Base-by-base conservation (phyloP, 2,888 invertebrate genomes). In the Ceratothoa steindachneri region DNA sequence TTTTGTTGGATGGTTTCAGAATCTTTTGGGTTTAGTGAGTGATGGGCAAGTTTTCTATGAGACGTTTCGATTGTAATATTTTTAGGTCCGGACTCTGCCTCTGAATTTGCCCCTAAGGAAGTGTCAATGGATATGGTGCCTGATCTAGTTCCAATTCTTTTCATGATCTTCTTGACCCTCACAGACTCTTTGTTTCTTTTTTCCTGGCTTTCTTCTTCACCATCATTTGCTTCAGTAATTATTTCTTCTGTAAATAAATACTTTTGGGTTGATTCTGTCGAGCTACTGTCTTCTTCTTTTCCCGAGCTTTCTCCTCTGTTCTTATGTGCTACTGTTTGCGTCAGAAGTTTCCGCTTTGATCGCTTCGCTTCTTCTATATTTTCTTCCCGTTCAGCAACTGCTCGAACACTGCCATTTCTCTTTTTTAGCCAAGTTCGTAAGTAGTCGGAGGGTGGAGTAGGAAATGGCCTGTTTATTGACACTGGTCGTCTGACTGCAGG, bases 401-500 rank as follows among this genome's bases (percentile, higher is more conserved):
- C n/a, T 12, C 22, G 24, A 1, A 24, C 12, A 22, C 22, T 15
- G n/a, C 27, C 27, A 3, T 24, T 60, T 60, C 60, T 60, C 3
- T 3, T 60, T 24, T 60, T 60, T 24, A 24, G 19, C 60, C 60
- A 60, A 12, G 60, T 12, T 24, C 60, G 12, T 7, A 60, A 60
- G 27, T 60, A 60, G 60, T n/a, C 60, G 12, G 60, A n/a, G 12
- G 60, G 60, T 12, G 60, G 60, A 60, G 60, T 60, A 9, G 41
- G 41, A 41, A 41, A 41, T 22, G 60, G 60, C 24, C 60, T 60
- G 2, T n/a, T 22, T 22, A 12, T 24, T 60, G 60, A 60, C n/a
- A 24, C 22, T 1, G 60, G 22, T 24, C 60, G n/a, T 24, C 60
- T 15, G 24, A 60, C 27, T 24, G 60, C 22, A 12, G 60, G 12